phyloP scores from a whole-genome alignment of 2,888 invertebrate species.

The Lasioglossum pauxillum region DNA sequence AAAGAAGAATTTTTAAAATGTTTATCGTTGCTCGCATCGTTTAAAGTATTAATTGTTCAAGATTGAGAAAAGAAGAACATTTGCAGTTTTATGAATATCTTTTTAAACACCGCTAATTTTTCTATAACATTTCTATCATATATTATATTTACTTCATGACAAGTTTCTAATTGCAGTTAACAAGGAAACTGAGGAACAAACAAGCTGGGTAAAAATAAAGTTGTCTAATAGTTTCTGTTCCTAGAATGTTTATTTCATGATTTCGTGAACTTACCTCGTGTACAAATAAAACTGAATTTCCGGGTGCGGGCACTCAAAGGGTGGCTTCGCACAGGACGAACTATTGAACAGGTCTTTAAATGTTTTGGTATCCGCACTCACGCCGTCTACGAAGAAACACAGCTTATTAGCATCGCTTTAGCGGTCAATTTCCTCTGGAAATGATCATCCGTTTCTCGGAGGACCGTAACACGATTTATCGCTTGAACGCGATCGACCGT shows the following conservation, averaged over 20 bases:
- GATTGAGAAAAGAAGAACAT: too few relatives aligned
- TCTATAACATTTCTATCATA: not conserved
- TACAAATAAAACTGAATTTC: slow-evolving; percentile 93
- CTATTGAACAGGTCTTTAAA: slow-evolving; percentile 91
- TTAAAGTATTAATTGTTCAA: too few relatives aligned
- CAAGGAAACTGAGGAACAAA: not conserved
- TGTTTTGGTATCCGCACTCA: slow-evolving; percentile 84
- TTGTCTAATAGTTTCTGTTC: not conserved
- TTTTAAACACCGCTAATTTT: not conserved
- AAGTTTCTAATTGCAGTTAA: not conserved
- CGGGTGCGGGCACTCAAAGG: slow-evolving; percentile 92
- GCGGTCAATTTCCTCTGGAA: not conserved
- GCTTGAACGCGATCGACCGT: not conserved
- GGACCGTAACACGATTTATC: not conserved
- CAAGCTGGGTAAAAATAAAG: not conserved
- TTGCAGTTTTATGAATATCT: too few relatives aligned
- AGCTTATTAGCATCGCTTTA: not conserved
- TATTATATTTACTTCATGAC: not conserved
- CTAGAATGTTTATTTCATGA: not conserved
- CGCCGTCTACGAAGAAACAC: slow-evolving; percentile 71
- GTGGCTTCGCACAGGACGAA: slow-evolving; percentile 92
- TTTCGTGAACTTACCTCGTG: slow-evolving; percentile 87
- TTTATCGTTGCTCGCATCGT: too few relatives aligned
- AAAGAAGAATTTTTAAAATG: too few relatives aligned
- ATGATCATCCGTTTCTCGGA: not conserved